Percentiles rank a stretch among this genome's conserved stretches.
phyloP scores from a whole-genome alignment of 2,797 vertebrate species.

The Pitangus sulphuratus region DNA sequence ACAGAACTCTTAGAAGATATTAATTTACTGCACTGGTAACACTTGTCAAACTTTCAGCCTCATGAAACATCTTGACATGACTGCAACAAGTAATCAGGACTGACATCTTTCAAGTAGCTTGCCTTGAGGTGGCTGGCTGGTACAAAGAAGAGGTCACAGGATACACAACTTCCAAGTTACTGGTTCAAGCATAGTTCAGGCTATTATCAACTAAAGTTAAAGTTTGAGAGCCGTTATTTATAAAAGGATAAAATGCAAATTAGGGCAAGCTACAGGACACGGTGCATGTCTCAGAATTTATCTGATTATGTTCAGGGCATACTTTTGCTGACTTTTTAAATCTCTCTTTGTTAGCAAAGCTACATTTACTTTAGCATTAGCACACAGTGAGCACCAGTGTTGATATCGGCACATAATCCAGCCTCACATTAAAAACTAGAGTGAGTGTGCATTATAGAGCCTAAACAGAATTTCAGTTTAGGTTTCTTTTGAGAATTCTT shows the following conservation, averaged over 20 bases:
- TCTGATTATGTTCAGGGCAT: background rate
- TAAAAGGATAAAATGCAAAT: background rate
- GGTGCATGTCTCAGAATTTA: background rate
- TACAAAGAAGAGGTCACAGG: background rate
- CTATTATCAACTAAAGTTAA: background rate
- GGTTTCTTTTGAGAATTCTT: background rate
- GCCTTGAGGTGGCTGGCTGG: background rate
- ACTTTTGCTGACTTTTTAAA: background rate
- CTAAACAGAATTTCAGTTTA: background rate
- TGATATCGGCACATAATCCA: background rate
- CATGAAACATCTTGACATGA: slow-evolving; percentile 35
- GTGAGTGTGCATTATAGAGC: background rate
- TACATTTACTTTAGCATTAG: background rate
- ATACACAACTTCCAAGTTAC: background rate
- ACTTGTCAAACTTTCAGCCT: slow-evolving; percentile 23
- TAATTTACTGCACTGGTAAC: slow-evolving; percentile 27
- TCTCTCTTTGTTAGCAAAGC: background rate
- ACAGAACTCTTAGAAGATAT: slow-evolving; percentile 4
- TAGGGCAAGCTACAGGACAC: background rate
- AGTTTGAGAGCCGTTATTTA: background rate
- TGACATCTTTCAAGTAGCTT: slow-evolving; percentile 7
- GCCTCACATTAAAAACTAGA: background rate
- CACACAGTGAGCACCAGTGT: background rate
- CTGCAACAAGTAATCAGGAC: background rate
- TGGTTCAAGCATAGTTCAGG: background rate